These are phyloP conservation scores for Thymallus thymallus DNA, from an alignment of 2,113 vertebrate species.

Conservation along the genomic window DNA sequence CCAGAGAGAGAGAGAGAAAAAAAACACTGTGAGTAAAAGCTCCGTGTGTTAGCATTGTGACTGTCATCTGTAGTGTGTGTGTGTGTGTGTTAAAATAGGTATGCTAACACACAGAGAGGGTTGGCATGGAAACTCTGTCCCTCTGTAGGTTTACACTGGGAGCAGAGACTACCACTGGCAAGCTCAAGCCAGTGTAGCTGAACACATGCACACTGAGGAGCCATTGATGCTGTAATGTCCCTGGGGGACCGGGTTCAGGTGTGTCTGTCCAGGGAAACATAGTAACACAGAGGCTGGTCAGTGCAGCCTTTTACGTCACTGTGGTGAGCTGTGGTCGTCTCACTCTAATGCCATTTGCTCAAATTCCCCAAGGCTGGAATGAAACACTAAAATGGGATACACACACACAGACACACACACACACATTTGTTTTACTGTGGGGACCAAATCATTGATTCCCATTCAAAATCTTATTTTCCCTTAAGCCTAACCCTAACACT, in stretches of 20 bases:
- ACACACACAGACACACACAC: background rate
- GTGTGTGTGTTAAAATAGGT: background rate
- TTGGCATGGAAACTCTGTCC: background rate
- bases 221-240: no score
- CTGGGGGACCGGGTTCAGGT: no score
- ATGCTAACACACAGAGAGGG: background rate
- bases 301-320: conserved; percentile 47
- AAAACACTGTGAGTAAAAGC: no score
- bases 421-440: no score
- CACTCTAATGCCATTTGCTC: conserved; percentile 39
- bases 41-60: conserved; percentile 19
- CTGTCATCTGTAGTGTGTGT: background rate
- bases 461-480: background rate
- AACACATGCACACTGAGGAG: background rate
- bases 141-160: background rate
- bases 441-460: no score
- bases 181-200: background rate
- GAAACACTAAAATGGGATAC: conserved; percentile 11
- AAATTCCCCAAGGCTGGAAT: conserved; percentile 51
- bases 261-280: background rate
- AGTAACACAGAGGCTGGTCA: conserved; percentile 23
- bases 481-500: no score
- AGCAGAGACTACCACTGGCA: background rate
- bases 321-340: conserved; percentile 60
- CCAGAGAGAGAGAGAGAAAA: no score